Percentiles rank a stretch among this genome's conserved stretches.
Conservation (phyloP, 2,888 invertebrate species). For the Aquatica leii region DNA sequence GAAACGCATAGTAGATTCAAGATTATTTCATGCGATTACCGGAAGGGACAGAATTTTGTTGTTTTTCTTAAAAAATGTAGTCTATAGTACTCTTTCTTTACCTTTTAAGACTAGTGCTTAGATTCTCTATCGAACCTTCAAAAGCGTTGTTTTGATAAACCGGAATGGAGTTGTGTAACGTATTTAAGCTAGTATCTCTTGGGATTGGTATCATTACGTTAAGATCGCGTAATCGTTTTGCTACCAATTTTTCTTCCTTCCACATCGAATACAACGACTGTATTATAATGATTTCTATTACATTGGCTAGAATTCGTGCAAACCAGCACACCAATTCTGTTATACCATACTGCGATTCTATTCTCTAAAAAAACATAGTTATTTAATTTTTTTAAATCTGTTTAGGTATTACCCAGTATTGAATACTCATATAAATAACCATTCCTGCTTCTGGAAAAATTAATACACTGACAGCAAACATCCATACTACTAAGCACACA, state of each 20-base stretch:
- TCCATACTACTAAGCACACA: conserved; percentile 63
- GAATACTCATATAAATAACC: conserved; percentile 65
- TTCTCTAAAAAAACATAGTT: conserved; percentile 53
- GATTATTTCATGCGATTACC: no score
- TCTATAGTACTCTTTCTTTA: conserved; percentile 28
- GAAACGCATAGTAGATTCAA: no score
- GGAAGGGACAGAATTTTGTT: no score
- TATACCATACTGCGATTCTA: conserved; percentile 61
- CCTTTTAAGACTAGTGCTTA: conserved; percentile 48
- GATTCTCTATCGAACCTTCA: conserved; percentile 53
- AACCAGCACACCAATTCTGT: conserved; percentile 64
- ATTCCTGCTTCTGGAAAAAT: conserved; percentile 66
- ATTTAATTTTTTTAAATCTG: neutral
- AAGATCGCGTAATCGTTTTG: conserved; percentile 61
- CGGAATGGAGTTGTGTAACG: conserved; percentile 44
- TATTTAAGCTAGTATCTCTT: conserved; percentile 46
- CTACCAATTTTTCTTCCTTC: conserved; percentile 64
- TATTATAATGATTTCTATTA: conserved; percentile 62
- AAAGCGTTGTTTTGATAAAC: conserved; percentile 58
- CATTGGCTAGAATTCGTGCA: conserved; percentile 59
- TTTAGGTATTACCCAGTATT: conserved; percentile 64
- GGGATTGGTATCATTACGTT: conserved; percentile 57
- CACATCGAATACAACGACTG: conserved; percentile 64
- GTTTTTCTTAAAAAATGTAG: no score
- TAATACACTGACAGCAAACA: conserved; percentile 62